These are phyloP conservation scores for Typhlomys cinereus DNA, from an alignment of 2,113 vertebrate species.

Conservation along the genomic window DNA sequence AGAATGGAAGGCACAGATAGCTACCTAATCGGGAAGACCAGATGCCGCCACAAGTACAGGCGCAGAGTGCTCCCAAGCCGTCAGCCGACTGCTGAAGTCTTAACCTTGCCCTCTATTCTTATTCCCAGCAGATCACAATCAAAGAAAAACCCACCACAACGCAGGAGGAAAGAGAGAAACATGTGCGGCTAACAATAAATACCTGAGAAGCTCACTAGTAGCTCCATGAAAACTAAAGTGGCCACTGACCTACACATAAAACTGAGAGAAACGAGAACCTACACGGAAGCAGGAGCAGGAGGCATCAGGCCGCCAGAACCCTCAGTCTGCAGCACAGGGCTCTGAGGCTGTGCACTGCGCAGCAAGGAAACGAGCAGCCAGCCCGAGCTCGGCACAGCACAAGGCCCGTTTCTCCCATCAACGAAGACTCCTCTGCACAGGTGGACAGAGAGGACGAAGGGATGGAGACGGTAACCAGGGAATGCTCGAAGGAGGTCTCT, in stretches of 20 bases:
- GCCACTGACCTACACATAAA: neutral
- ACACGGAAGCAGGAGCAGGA: neutral
- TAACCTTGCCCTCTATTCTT: neutral
- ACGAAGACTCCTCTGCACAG: neutral
- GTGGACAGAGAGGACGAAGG: too few species aligned
- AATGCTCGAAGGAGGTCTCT: too few species aligned
- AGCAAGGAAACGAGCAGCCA: slow-evolving; percentile 13
- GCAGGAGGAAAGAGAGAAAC: neutral
- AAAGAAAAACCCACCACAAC: slow-evolving; percentile 12
- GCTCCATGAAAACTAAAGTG: neutral
- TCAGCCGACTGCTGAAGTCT: neutral
- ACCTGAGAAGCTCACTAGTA: neutral
- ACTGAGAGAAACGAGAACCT: neutral
- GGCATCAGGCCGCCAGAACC: neutral
- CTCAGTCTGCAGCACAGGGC: neutral
- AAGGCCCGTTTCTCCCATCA: neutral
- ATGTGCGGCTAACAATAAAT: neutral
- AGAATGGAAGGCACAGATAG: slow-evolving; percentile 49
- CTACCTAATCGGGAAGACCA: slow-evolving; percentile 63
- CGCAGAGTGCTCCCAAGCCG: neutral
- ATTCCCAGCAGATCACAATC: neutral
- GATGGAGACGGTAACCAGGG: too few species aligned
- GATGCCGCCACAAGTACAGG: neutral
- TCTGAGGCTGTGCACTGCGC: neutral
- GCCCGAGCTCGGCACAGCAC: neutral